A percentile compares a stretch with the other conserved stretches of the same genome.
Evolutionary conservation across 2,113 vertebrate species (phyloP).

Genomic region (Chrysemys picta): DNA sequence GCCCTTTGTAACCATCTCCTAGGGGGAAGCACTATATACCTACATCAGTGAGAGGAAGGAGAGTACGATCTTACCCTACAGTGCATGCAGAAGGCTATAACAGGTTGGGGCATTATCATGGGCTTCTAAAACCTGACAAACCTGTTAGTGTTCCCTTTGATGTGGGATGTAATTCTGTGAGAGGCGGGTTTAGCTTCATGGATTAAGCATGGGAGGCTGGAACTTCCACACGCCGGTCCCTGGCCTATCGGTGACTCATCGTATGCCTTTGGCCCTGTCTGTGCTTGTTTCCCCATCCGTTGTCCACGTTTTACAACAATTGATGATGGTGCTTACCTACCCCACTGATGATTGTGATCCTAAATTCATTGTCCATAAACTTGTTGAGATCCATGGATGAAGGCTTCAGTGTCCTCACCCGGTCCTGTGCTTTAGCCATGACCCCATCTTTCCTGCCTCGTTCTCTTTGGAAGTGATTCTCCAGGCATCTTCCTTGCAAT

Average conservation of each 20-base stretch:
- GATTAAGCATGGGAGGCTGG: background rate
- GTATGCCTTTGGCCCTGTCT: background rate
- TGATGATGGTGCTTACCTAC: background rate
- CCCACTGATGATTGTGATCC: background rate
- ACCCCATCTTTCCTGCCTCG: background rate
- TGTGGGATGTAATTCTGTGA: background rate
- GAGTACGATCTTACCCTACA: background rate
- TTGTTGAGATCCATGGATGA: background rate
- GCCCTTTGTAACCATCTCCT: background rate
- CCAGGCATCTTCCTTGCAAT: too few species aligned
- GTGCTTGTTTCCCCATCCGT: background rate
- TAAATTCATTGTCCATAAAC: background rate
- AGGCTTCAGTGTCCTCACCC: background rate
- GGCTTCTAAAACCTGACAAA: background rate
- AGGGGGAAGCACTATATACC: background rate
- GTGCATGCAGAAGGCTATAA: background rate
- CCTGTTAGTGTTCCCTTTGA: background rate
- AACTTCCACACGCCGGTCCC: too few species aligned
- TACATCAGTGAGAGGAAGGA: background rate
- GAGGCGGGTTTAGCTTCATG: background rate
- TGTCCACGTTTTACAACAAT: too few species aligned
- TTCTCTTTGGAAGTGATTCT: background rate
- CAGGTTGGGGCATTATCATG: background rate
- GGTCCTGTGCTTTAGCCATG: background rate
- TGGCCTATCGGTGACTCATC: background rate